A percentile compares a stretch with the other conserved stretches of the same genome.
Evolutionary conservation across 1,140 invertebrate species (phyloP).

Genomic region (Trichonephila clavipes): DNA sequence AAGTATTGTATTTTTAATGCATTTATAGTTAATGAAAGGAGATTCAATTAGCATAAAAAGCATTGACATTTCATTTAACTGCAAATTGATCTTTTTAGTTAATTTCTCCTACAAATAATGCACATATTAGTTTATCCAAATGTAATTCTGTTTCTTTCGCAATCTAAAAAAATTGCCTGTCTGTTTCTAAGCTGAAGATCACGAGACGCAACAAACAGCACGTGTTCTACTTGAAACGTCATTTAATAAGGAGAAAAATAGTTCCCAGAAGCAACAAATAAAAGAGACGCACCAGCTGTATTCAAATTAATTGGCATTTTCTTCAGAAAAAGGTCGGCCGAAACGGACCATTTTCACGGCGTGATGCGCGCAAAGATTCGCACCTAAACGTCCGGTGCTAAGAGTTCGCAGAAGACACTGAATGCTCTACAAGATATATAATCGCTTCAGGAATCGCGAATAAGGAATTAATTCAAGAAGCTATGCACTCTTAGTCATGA

Average conservation of each 20-base stretch:
- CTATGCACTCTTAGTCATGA: constrained; percentile 18
- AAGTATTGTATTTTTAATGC: no score
- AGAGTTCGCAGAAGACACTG: constrained; percentile 6
- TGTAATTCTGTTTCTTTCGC: not conserved
- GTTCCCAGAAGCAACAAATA: not conserved
- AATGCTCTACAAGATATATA: constrained; percentile 6
- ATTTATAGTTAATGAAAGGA: no score
- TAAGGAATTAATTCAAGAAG: constrained; percentile 31
- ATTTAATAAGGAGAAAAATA: constrained; percentile 9
- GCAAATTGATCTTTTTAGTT: no score
- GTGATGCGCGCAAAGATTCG: not conserved
- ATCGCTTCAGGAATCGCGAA: constrained; percentile 39
- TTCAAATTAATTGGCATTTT: constrained; percentile 9
- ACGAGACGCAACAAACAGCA: not conserved
- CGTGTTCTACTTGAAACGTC: constrained; percentile 24
- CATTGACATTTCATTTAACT: no score
- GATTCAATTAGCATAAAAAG: no score
- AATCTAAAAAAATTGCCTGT: not conserved
- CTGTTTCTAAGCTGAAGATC: not conserved
- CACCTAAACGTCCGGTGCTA: constrained; percentile 11
- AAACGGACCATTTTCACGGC: constrained; percentile 6
- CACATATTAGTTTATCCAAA: no score
- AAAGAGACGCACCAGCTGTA: constrained; percentile 20
- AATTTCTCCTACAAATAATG: no score
- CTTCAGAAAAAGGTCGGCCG: not conserved